Percentiles rank a stretch among this genome's conserved stretches.
Evolutionary conservation across 2,113 vertebrate species (phyloP).

Genomic region (Mobula hypostoma): DNA sequence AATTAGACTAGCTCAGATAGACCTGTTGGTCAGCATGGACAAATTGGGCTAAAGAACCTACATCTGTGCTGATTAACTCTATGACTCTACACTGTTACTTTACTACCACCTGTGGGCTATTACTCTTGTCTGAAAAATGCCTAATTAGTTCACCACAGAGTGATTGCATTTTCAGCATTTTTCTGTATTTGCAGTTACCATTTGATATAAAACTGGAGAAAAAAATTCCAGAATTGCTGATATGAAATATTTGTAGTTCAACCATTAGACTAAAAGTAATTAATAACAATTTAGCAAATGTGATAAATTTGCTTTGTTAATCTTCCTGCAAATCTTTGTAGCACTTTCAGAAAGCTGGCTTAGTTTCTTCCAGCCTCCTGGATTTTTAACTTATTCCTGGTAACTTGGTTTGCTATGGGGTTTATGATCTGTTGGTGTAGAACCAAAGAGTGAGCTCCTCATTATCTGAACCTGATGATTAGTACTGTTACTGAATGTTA

Average conservation of each 20-base stretch:
- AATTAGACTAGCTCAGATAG: too few species aligned
- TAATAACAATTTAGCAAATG: neutral
- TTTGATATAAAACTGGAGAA: neutral
- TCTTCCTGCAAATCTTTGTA: too few species aligned
- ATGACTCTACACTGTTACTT: too few species aligned
- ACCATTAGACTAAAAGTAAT: neutral
- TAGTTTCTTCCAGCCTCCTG: too few species aligned
- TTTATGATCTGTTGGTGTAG: neutral
- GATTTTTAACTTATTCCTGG: neutral
- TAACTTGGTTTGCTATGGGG: neutral
- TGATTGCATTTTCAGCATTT: neutral
- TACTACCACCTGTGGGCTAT: neutral
- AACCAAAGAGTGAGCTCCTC: neutral
- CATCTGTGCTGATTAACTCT: too few species aligned
- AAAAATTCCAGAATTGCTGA: too few species aligned
- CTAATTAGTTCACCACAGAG: slow-evolving; percentile 37
- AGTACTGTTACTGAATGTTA: neutral
- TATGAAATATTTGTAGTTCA: neutral
- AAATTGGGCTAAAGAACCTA: too few species aligned
- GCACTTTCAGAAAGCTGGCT: too few species aligned
- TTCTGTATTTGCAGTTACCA: neutral
- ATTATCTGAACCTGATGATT: neutral
- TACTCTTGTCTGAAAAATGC: neutral
- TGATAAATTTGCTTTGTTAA: neutral
- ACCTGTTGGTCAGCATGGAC: too few species aligned